Evolutionary conservation across 1,140 invertebrate species (phyloP), one percentile per base, ranked within the genome.

Genomic region (Meloidogyne chitwoodi): DNA sequence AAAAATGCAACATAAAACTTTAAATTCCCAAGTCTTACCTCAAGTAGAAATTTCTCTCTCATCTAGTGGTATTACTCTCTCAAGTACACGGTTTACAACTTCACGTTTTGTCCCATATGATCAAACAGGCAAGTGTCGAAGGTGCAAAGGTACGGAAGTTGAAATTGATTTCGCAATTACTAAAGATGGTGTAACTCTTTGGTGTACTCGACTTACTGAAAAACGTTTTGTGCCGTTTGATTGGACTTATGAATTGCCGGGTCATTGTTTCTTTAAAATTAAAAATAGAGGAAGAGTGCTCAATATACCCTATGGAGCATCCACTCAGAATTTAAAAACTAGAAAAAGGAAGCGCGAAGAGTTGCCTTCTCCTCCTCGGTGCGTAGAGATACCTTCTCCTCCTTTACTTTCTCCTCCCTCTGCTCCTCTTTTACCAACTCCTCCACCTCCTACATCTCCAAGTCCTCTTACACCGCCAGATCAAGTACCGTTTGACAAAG

Each of bases 261-360:
- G 67, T n/a, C 48, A 68, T 14, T 41, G 34, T 11, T 68, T 68
- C 16, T 68, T 68, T 29, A 68, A 68, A 48, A 11, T 68, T n/a
- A 22, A 14, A 3, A 68, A 68, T 11, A 68, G 34, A 34, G 67
- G 67, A 31, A 38, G 67, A 14, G 67, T 68, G 31, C 34, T 68
- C 26, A 68, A 68, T 34, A 29, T 68, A 8, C 38, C 38, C 12
- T 29, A 68, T 4, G 67, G 67, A 11, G 6, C 16, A 14, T 29
- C 24, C 11, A 1, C 10, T 10, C 22, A 68, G 14, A 10, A 41
- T 12, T 12, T 11, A 12, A 6, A 12, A 0, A 8, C 11, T 41
- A 10, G 14, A 41, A 41, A 41, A 41, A 41, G 4, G 14, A 12
- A 41, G 38, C 10, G 38, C 11, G 14, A 41, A 41, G 38, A 41